Base-by-base conservation (phyloP, 2,888 invertebrate genomes). In the Eristalis tenax region DNA sequence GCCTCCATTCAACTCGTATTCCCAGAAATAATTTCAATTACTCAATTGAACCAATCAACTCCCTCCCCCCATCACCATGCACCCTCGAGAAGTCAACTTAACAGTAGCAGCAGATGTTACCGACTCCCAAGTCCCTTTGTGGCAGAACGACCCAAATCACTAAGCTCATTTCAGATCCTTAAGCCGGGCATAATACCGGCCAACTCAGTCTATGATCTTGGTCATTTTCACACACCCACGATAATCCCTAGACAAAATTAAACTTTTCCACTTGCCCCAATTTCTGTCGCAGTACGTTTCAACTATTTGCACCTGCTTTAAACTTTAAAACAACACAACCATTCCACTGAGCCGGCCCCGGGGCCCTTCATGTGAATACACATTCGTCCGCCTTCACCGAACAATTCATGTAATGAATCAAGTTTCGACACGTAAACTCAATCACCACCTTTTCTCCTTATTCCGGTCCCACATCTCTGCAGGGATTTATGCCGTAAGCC, bases 371-470 rank as follows among this genome's bases (percentile, higher is more conserved):
- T 40, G 18, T 10, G 59, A 26, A 15, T 61, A 32, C 73, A 66
- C 40, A 61, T 80, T 50, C 50, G 18, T n/a, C n/a, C 50, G 74
- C 50, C 57, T 26, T 23, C 68, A 1, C 13, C 18, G 50, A 73
- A 57, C 69, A 81, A 75, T 64, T 26, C 26, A 63, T 76, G 61
- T 84, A 80, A 80, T 84, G 80, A 80, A 83, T 76, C 76, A 77
- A 71, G 76, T 84, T 84, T 84, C 64, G 66, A 76, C 84, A 76
- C 66, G 56, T 76, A 64, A 74, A 66, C 70, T 75, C 50, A 71
- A 61, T n/a, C 68, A 68, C 38, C 57, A 50, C 11, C 23, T 28
- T 59, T 50, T 35, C n/a, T 40, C 35, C 64, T 63, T 35, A 32
- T 71, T 76, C 56, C 50, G 28, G 71, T 23, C 18, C 22, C 50